A percentile compares a stretch with the other conserved stretches of the same genome.
phyloP scores from a whole-genome alignment of 2,113 vertebrate species.

The Nyctereutes procyonoides region DNA sequence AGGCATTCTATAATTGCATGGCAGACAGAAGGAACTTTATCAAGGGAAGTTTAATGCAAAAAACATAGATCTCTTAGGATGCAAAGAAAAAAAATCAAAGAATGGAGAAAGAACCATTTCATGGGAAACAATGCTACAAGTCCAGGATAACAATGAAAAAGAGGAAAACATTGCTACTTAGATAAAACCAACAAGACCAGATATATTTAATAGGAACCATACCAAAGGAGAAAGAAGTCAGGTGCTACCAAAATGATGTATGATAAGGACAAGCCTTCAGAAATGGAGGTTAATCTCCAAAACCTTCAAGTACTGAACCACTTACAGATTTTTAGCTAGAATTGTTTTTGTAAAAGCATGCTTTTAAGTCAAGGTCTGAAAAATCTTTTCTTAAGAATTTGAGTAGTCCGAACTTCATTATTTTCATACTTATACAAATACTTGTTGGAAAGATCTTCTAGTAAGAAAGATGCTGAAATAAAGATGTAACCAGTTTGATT shows the following conservation, averaged over 20 bases:
- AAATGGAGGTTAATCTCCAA: slow-evolving; percentile 63
- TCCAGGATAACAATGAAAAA: slow-evolving; percentile 63
- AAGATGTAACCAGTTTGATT: slow-evolving; percentile 39
- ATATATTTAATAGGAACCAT: slow-evolving; percentile 59
- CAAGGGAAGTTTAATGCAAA: slow-evolving; percentile 11
- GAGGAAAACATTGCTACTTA: slow-evolving; percentile 61
- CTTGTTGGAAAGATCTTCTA: slow-evolving; percentile 40
- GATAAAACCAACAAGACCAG: slow-evolving; percentile 65
- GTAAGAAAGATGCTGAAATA: slow-evolving; percentile 12
- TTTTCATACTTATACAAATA: slow-evolving; percentile 65
- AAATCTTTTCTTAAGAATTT: not conserved
- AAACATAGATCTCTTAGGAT: slow-evolving; percentile 12
- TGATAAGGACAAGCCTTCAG: slow-evolving; percentile 50
- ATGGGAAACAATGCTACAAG: slow-evolving; percentile 45
- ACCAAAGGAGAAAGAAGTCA: slow-evolving; percentile 60
- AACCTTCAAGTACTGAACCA: slow-evolving; percentile 51
- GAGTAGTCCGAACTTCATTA: not conserved
- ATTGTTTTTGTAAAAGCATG: not conserved
- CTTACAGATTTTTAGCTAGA: slow-evolving; percentile 44
- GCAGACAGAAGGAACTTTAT: not conserved
- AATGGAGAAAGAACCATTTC: slow-evolving; percentile 38
- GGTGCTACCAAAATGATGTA: slow-evolving; percentile 59
- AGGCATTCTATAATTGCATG: not conserved
- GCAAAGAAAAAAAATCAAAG: not conserved
- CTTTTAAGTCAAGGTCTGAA: not conserved